Conservation (phyloP, 2,113 vertebrate genomes). For the Xiphophorus hellerii region DNA sequence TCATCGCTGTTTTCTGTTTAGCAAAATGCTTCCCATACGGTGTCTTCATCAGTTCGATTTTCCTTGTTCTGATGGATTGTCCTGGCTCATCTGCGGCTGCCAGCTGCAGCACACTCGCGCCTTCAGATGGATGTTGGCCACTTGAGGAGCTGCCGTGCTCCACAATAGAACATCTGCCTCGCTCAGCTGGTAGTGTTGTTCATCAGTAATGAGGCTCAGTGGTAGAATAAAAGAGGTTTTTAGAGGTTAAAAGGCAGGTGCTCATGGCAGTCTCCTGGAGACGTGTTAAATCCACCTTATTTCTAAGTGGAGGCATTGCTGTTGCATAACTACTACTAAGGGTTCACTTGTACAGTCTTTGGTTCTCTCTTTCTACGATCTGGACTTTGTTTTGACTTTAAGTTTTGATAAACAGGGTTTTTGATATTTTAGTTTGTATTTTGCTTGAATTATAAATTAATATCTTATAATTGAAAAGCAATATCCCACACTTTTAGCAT, state of each 20-base stretch:
- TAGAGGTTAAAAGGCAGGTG: conserved; percentile 42
- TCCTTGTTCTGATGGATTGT: conserved; percentile 70
- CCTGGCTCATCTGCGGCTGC: conserved; percentile 59
- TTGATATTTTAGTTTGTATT: no score
- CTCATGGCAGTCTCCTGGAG: conserved; percentile 32
- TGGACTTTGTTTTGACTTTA: neutral
- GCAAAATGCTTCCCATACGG: conserved; percentile 17
- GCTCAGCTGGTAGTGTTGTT: conserved; percentile 68
- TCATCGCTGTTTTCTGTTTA: conserved; percentile 16
- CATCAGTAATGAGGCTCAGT: conserved; percentile 68
- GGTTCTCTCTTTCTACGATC: neutral
- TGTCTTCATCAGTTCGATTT: conserved; percentile 40
- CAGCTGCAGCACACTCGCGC: conserved; percentile 58
- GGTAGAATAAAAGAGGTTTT: conserved; percentile 61
- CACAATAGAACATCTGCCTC: conserved; percentile 76
- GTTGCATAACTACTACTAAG: neutral
- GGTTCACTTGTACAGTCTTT: neutral
- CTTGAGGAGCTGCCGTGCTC: conserved; percentile 65
- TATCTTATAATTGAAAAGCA: neutral
- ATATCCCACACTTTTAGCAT: neutral
- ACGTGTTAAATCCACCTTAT: conserved; percentile 15
- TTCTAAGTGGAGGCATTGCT: neutral
- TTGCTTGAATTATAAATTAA: neutral
- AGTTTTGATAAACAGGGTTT: no score
- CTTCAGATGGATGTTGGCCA: conserved; percentile 67